Conservation (phyloP, 2,797 vertebrate species). For the Tenualosa ilisha region DNA sequence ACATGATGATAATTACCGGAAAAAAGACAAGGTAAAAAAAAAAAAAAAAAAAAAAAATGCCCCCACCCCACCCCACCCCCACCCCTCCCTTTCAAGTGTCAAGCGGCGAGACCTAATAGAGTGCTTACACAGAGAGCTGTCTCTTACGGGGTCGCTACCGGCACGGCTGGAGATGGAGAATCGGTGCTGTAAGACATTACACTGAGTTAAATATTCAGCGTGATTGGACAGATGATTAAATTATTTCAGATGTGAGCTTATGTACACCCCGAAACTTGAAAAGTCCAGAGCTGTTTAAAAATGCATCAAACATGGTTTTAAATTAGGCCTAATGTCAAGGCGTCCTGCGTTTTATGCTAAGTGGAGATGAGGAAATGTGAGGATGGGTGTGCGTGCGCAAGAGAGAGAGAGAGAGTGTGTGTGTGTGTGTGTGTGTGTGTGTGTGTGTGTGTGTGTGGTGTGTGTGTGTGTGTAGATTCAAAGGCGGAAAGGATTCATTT, state of each 20-base stretch:
- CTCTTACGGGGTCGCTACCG: not conserved
- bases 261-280: slow-evolving; percentile 71
- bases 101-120: slow-evolving; percentile 51
- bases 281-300: slow-evolving; percentile 77
- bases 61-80: no score
- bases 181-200: slow-evolving; percentile 67
- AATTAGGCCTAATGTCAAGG: slow-evolving; percentile 70
- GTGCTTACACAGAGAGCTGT: slow-evolving; percentile 23
- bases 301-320: slow-evolving; percentile 80
- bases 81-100: slow-evolving; percentile 66
- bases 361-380: slow-evolving; percentile 32
- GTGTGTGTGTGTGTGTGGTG: slow-evolving; percentile 15
- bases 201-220: slow-evolving; percentile 79
- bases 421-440: slow-evolving; percentile 8
- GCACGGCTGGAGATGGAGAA: slow-evolving; percentile 23
- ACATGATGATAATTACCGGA: slow-evolving; percentile 21
- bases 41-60: no score
- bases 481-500: slow-evolving; percentile 20
- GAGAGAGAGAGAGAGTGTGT: not conserved
- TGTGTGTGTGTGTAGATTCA: slow-evolving; percentile 20
- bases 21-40: not conserved
- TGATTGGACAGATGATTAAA: slow-evolving; percentile 78
- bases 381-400: not conserved
- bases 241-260: slow-evolving; percentile 72
- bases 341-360: slow-evolving; percentile 58